Conservation (phyloP, 1,140 invertebrate genomes). For the Orussus abietinus region DNA sequence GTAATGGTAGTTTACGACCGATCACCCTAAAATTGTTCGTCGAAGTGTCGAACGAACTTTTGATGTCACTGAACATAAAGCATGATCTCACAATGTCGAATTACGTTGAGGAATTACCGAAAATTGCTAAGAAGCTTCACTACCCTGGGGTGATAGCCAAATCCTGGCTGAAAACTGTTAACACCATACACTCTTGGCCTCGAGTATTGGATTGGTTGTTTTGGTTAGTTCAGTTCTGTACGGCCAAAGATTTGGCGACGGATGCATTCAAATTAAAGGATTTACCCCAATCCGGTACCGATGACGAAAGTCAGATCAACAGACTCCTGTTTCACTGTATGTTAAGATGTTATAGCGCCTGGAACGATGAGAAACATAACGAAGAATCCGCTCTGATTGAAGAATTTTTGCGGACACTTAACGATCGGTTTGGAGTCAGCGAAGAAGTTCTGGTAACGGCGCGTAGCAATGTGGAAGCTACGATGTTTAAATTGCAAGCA, state of each 20-base stretch:
- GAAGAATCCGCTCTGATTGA: constrained; percentile 28
- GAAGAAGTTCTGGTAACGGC: constrained; percentile 17
- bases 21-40: constrained; percentile 44
- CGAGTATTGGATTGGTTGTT: constrained; percentile 56
- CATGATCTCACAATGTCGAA: constrained; percentile 31
- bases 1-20: constrained; percentile 39
- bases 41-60: constrained; percentile 29
- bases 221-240: constrained; percentile 52
- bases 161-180: constrained; percentile 60
- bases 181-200: constrained; percentile 57
- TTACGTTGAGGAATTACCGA: constrained; percentile 51
- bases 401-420: constrained; percentile 26
- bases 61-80: constrained; percentile 31
- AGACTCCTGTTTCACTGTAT: constrained; percentile 23
- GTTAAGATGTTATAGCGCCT: constrained; percentile 17
- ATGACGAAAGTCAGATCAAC: constrained; percentile 24
- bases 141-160: constrained; percentile 57
- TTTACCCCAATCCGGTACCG: constrained; percentile 23
- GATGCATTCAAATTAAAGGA: constrained; percentile 26
- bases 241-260: constrained; percentile 32
- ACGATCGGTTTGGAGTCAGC: constrained; percentile 22
- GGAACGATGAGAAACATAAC: constrained; percentile 37
- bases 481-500: constrained; percentile 13
- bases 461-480: constrained; percentile 16
- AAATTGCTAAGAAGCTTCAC: constrained; percentile 52